phyloP scores from a whole-genome alignment of 2,797 vertebrate species.

The Moxostoma hubbsi region DNA sequence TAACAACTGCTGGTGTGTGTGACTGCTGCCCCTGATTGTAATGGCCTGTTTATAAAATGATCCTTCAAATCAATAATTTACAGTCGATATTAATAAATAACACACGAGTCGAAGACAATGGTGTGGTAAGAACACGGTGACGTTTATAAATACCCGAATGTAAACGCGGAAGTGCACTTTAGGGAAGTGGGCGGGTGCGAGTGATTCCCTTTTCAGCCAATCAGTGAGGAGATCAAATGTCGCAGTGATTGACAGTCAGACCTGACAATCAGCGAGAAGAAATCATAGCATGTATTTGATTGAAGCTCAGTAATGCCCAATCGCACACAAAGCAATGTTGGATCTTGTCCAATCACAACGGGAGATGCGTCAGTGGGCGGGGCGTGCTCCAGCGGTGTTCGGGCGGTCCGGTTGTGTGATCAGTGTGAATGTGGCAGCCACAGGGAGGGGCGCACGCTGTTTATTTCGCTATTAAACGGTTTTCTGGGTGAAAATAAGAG shows the following conservation, averaged over 20 bases:
- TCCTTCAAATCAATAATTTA: not conserved
- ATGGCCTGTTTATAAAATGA: too few relatives aligned
- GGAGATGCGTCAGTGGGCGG: conserved; percentile 59
- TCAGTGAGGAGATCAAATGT: not conserved
- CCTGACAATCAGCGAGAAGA: not conserved
- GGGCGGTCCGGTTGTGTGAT: conserved; percentile 77
- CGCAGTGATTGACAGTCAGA: conserved; percentile 28
- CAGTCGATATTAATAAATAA: not conserved
- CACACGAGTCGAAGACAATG: conserved; percentile 1
- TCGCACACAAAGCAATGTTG: not conserved
- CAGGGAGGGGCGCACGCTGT: conserved; percentile 74
- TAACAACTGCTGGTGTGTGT: accelerated
- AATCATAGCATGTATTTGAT: conserved; percentile 9
- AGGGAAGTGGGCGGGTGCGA: not conserved
- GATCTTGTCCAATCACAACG: conserved; percentile 59
- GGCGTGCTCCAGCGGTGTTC: conserved; percentile 53
- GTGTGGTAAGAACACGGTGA: not conserved
- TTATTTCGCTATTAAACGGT: conserved; percentile 55
- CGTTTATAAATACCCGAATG: conserved; percentile 16
- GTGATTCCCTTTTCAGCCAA: conserved; percentile 32
- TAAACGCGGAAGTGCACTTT: conserved; percentile 8
- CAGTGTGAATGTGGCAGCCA: conserved; percentile 79
- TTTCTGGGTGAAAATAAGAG: conserved; percentile 8
- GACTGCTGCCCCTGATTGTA: too few relatives aligned
- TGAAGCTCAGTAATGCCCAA: conserved; percentile 53